Conservation (phyloP, 2,113 vertebrate species). For the Halcyon malimbica region DNA sequence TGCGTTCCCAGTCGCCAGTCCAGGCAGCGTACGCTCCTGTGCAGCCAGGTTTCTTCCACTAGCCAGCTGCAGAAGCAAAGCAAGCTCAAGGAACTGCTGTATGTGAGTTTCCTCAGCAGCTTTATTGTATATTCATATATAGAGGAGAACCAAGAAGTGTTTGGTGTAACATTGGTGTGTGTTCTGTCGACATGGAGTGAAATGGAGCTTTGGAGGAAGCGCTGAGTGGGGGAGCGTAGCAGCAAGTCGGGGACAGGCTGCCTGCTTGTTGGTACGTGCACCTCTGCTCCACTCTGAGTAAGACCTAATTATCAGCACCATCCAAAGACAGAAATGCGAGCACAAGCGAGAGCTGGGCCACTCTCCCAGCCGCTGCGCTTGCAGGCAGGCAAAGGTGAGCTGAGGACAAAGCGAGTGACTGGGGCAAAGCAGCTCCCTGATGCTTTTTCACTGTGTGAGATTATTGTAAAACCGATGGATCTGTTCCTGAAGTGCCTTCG, state of each 20-base stretch:
- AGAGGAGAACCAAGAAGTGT: not conserved
- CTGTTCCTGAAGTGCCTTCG: not conserved
- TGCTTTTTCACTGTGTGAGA: fast-evolving
- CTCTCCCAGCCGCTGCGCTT: not conserved
- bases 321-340: not conserved
- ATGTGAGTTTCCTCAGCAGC: fast-evolving
- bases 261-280: slow-evolving; percentile 4
- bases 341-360: not conserved
- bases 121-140: fast-evolving
- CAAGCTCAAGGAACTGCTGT: not conserved
- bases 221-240: not conserved
- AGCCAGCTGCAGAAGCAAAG: not conserved
- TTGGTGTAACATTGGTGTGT: fast-evolving
- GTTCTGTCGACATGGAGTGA: fast-evolving
- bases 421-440: not conserved
- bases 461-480: fast-evolving
- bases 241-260: not conserved
- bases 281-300: not conserved
- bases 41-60: fast-evolving
- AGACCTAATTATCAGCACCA: not conserved
- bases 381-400: not conserved
- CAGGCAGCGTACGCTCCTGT: fast-evolving
- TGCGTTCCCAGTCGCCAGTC: fast-evolving
- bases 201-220: not conserved
- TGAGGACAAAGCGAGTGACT: not conserved